phyloP scores from a whole-genome alignment of 2,113 vertebrate genomes.

The Plectropomus leopardus region DNA sequence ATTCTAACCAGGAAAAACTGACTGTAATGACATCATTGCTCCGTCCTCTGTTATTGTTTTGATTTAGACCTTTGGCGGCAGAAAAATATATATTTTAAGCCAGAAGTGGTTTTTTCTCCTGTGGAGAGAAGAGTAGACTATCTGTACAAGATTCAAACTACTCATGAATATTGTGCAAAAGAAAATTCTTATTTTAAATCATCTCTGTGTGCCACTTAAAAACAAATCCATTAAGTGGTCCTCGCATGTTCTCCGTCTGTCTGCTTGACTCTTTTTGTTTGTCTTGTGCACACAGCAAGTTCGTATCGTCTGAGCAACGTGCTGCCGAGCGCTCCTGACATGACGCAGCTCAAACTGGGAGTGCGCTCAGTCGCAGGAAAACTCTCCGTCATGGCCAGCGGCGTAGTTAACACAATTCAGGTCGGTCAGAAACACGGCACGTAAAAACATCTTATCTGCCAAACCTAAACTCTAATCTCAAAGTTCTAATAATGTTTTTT shows the following conservation, averaged over 20 bases:
- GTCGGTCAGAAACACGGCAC: constrained; percentile 75
- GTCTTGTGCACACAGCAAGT: constrained; percentile 73
- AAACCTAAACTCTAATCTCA: not conserved
- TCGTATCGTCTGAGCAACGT: constrained; percentile 90
- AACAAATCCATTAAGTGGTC: not conserved
- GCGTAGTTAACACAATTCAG: constrained; percentile 95
- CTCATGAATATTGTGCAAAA: not conserved
- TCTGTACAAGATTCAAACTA: no score
- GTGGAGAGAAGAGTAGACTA: not conserved
- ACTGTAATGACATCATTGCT: no score
- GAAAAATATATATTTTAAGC: no score
- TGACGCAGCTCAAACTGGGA: constrained; percentile 94
- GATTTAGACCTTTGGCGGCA: no score
- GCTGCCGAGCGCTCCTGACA: constrained; percentile 92
- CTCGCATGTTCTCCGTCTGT: not conserved
- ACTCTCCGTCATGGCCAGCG: constrained; percentile 95
- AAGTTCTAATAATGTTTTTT: not conserved
- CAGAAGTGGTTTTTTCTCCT: no score
- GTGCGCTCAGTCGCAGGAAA: constrained; percentile 94
- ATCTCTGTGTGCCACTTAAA: no score
- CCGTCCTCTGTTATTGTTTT: no score
- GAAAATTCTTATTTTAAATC: not conserved
- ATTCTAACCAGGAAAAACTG: no score
- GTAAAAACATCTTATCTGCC: not conserved
- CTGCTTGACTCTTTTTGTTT: not conserved